Percentiles rank a stretch among this genome's conserved stretches.
Conservation (phyloP, 2,888 invertebrate species). For the Drosophila acutilabella region DNA sequence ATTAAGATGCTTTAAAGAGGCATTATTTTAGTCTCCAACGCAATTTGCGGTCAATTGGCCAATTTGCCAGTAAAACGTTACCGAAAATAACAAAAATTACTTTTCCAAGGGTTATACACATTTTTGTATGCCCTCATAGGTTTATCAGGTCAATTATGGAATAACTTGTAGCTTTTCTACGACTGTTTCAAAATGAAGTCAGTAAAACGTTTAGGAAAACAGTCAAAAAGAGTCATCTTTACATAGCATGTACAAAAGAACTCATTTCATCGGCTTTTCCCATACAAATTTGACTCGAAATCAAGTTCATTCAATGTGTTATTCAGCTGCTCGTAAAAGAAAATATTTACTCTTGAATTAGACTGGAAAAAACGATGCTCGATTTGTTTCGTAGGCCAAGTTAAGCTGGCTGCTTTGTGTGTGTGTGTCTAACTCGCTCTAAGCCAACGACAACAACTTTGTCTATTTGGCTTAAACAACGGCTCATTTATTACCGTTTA, state of each 20-base stretch:
- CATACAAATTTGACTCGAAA: neutral
- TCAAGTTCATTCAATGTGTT: constrained; percentile 12
- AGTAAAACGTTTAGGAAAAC: neutral
- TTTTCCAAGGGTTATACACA: too few relatives aligned
- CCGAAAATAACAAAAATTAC: neutral
- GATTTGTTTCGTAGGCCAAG: constrained; percentile 6
- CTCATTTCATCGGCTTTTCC: neutral
- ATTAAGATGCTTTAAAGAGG: too few relatives aligned
- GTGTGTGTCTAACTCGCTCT: constrained; percentile 9
- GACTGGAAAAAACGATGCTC: constrained; percentile 13
- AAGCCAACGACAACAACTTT: constrained; percentile 35
- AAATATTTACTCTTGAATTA: constrained; percentile 9
- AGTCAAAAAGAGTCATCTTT: neutral
- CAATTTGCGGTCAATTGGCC: too few relatives aligned
- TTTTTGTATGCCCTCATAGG: too few relatives aligned
- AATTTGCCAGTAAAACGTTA: neutral
- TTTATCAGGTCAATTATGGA: too few relatives aligned
- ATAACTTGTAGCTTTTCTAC: neutral
- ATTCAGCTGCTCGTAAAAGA: constrained; percentile 2
- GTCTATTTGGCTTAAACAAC: constrained; percentile 24
- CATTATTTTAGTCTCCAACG: too few relatives aligned
- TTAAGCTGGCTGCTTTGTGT: constrained; percentile 13
- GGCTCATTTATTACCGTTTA: constrained; percentile 49
- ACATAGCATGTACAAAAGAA: too few relatives aligned
- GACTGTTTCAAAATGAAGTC: neutral